phyloP scores from a whole-genome alignment of 1,140 invertebrate species.

The Drosophila ogumai region DNA sequence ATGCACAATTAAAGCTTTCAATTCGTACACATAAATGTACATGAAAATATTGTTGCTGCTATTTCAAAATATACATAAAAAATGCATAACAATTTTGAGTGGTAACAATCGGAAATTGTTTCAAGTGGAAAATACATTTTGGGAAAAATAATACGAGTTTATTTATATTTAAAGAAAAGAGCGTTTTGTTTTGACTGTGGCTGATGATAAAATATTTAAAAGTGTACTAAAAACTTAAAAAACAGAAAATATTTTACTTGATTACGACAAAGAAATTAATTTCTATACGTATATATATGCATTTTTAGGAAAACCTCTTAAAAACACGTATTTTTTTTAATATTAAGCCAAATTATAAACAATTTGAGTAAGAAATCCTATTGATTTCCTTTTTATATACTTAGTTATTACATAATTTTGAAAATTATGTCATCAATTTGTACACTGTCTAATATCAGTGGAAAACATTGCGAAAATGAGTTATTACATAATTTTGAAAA shows the following conservation, averaged over 20 bases:
- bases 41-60: not conserved
- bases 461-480: slow-evolving; percentile 6
- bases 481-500: not conserved
- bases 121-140: not conserved
- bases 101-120: not conserved
- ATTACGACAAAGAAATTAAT: not conserved
- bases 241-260: too few species aligned
- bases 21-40: not conserved
- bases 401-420: not conserved
- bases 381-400: not conserved
- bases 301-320: too few species aligned
- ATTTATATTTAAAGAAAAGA: not conserved
- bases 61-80: slow-evolving; percentile 22
- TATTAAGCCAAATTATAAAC: too few species aligned
- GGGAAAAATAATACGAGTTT: slow-evolving; percentile 2
- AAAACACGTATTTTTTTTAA: too few species aligned
- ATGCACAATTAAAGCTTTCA: slow-evolving; percentile 3
- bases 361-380: too few species aligned
- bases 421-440: not conserved
- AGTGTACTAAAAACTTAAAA: not conserved
- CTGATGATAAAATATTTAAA: not conserved
- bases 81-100: not conserved
- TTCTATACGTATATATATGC: not conserved
- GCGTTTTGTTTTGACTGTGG: too few species aligned
- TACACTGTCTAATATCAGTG: not conserved